Percentiles rank a stretch among this genome's conserved stretches.
Evolutionary conservation across 2,113 vertebrate genomes (phyloP).

Genomic region (Toxostoma redivivum): DNA sequence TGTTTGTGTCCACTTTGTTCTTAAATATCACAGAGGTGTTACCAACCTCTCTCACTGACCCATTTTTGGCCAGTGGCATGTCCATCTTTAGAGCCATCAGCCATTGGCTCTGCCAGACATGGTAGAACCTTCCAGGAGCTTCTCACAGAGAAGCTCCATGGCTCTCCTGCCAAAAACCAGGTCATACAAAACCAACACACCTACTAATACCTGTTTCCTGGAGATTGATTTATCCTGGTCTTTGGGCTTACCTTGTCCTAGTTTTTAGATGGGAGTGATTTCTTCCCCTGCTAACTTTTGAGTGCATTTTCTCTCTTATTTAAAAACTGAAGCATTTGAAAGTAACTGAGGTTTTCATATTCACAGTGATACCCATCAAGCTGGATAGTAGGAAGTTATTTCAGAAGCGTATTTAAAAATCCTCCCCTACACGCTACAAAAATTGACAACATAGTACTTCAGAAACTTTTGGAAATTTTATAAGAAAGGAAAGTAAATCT

Average conservation of each 20-base stretch:
- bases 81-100: too few relatives aligned
- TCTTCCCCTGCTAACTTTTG: neutral
- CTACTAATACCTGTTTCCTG: neutral
- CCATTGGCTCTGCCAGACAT: neutral
- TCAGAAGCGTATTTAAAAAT: neutral
- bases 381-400: neutral
- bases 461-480: neutral
- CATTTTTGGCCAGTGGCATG: neutral
- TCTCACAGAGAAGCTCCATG: neutral
- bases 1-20: too few relatives aligned
- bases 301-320: neutral
- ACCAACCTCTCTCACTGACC: neutral
- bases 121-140: neutral
- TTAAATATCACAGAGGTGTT: neutral
- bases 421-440: neutral
- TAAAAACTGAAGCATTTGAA: neutral
- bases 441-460: neutral
- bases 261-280: neutral
- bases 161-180: neutral
- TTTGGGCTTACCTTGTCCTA: neutral
- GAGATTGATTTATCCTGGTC: neutral
- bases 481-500: neutral
- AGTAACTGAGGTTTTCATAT: neutral
- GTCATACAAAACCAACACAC: neutral
- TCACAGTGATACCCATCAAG: neutral